Base-by-base conservation (phyloP, 2,797 vertebrate species). In the Champsocephalus gunnari region DNA sequence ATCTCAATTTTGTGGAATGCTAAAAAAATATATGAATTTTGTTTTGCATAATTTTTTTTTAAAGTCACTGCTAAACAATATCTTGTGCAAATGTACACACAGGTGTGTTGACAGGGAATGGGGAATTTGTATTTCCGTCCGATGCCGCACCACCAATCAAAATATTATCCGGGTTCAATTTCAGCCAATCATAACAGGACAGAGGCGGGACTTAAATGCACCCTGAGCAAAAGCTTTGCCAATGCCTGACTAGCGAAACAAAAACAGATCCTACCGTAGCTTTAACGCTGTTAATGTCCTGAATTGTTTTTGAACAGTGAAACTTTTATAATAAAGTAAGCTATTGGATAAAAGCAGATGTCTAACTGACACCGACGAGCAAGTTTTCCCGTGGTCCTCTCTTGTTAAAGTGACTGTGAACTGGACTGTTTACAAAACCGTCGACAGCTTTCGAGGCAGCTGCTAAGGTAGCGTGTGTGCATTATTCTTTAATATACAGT, bases 101-200 rank as follows among this genome's bases (percentile, higher is more conserved):
- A 38, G 34, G 34, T 38, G 34, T 38, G 8, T 38, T 38, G 34
- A 38, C 34, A 38, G 34, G 5, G 34, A 38, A 38, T 38, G 34
- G 34, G 34, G 7, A 38, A 38, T 38, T 38, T 38, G 34, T 38
- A 38, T 38, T 38, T 38, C 8, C 34, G 8, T 38, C 43, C 12
- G 28, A 28, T 28, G 28, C 28, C 4, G 12, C 2, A 62, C 44
- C 9, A 32, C 82, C 83, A 84, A 84, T 85, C 17, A 73, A 9
- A 9, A 19, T 3, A 5, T 9, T 28, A 0, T 1, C 2, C 0
- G 1, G 1, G 13, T 13, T 21, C 3, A 0, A 0, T 19, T 53
- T 80, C 3, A 66, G 47, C 82, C 89, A 88, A 87, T 87, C 83
- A 60, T 2, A 47, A 16, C 0, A 0, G 6, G 10, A 4, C 14